These are phyloP conservation scores for Nycticebus coucang DNA, from an alignment of 2,113 vertebrate species.

Conservation along the genomic window DNA sequence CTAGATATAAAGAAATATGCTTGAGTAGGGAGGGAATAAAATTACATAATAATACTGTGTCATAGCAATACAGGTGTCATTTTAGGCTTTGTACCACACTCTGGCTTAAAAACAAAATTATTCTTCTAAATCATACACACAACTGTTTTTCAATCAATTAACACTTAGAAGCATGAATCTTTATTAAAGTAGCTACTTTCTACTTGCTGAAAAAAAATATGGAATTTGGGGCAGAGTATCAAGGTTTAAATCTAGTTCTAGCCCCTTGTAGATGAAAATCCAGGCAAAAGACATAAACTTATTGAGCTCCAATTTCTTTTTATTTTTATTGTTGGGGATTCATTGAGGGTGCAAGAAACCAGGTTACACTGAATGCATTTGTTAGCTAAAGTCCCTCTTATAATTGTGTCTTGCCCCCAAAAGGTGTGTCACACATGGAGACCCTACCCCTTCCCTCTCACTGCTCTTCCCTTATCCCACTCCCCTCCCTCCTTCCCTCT, in stretches of 20 bases:
- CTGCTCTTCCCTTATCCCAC: too few relatives aligned
- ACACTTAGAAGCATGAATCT: too few relatives aligned
- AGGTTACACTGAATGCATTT: too few relatives aligned
- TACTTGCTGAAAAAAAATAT: background rate
- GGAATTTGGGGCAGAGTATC: background rate
- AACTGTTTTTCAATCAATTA: background rate
- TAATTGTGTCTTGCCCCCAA: too few relatives aligned
- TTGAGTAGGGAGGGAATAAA: background rate
- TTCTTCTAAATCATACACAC: background rate
- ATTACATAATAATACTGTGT: background rate
- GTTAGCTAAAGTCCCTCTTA: too few relatives aligned
- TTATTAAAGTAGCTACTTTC: background rate
- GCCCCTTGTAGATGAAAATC: background rate
- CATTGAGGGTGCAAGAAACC: too few relatives aligned
- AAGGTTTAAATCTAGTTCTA: background rate
- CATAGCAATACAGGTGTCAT: background rate
- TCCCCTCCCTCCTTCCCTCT: too few relatives aligned
- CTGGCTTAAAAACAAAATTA: slow-evolving; percentile 2
- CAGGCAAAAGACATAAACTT: background rate
- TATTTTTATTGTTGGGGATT: too few relatives aligned
- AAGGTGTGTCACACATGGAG: too few relatives aligned
- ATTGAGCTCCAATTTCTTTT: background rate
- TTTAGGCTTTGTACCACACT: background rate
- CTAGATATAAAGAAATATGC: background rate
- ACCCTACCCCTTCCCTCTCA: too few relatives aligned